Evolutionary conservation across 2,113 vertebrate species (phyloP).

Genomic region (Hydrolagus affinis): DNA sequence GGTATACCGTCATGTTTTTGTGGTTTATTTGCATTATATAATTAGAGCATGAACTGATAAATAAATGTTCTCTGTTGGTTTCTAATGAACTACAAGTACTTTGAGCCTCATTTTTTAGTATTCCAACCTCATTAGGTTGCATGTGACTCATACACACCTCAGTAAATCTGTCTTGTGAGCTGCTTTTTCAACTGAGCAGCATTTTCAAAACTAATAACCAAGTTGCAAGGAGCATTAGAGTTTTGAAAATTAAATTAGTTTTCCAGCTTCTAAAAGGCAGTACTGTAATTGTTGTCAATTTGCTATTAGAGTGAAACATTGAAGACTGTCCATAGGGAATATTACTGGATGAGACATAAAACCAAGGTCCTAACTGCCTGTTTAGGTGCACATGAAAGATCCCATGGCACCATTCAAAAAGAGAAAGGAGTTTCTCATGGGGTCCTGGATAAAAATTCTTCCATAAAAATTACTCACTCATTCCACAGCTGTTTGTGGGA

Average conservation of each 20-base stretch:
- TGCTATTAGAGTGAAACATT: background rate
- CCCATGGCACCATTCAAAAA: too few relatives aligned
- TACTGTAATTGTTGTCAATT: background rate
- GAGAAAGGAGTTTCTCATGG: too few relatives aligned
- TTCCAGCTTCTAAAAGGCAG: background rate
- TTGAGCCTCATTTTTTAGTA: background rate
- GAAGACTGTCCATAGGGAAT: background rate
- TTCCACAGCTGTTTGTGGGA: too few relatives aligned
- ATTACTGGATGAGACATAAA: background rate
- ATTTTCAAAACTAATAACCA: too few relatives aligned
- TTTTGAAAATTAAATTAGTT: background rate
- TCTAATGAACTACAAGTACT: too few relatives aligned
- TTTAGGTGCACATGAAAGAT: too few relatives aligned
- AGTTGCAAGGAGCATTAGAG: background rate
- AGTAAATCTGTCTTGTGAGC: background rate
- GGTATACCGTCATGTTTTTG: background rate
- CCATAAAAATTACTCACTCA: too few relatives aligned
- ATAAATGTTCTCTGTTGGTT: too few relatives aligned
- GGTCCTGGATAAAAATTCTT: too few relatives aligned
- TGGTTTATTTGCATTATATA: background rate
- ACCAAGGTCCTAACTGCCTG: too few relatives aligned
- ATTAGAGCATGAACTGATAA: background rate
- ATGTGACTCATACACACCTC: background rate
- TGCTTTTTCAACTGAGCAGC: too few relatives aligned
- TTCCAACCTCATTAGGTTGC: background rate